Evolutionary conservation across 1,140 invertebrate genomes (phyloP).

Genomic region (Melipona quadrifasciata): DNA sequence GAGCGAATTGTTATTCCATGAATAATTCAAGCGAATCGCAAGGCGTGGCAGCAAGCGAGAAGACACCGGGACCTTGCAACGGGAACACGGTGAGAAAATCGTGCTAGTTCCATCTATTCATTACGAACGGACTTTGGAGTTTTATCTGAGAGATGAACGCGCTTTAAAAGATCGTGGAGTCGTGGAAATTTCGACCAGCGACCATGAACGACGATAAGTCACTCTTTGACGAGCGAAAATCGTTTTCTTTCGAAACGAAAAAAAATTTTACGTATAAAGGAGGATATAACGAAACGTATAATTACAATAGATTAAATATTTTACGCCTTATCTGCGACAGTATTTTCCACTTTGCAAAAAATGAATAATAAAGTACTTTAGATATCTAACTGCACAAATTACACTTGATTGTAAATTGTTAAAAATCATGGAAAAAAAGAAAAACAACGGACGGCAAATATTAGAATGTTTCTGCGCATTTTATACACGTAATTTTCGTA

Average conservation of each 20-base stretch:
- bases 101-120: not conserved
- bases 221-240: too few relatives aligned
- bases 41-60: conserved; percentile 4
- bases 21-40: conserved; percentile 14
- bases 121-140: not conserved
- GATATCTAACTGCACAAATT: not conserved
- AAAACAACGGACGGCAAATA: too few relatives aligned
- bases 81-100: conserved; percentile 4
- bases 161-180: not conserved
- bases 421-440: too few relatives aligned
- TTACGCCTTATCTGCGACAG: not conserved
- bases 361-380: not conserved
- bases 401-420: not conserved
- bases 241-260: not conserved
- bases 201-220: not conserved
- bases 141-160: not conserved
- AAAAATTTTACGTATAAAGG: too few relatives aligned
- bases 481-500: not conserved
- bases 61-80: not conserved
- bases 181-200: not conserved
- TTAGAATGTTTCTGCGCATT: not conserved
- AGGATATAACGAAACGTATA: not conserved
- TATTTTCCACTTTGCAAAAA: not conserved
- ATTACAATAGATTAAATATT: not conserved
- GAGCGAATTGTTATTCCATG: conserved; percentile 1